phyloP scores from a whole-genome alignment of 2,113 vertebrate species.

The Salvelinus fontinalis region DNA sequence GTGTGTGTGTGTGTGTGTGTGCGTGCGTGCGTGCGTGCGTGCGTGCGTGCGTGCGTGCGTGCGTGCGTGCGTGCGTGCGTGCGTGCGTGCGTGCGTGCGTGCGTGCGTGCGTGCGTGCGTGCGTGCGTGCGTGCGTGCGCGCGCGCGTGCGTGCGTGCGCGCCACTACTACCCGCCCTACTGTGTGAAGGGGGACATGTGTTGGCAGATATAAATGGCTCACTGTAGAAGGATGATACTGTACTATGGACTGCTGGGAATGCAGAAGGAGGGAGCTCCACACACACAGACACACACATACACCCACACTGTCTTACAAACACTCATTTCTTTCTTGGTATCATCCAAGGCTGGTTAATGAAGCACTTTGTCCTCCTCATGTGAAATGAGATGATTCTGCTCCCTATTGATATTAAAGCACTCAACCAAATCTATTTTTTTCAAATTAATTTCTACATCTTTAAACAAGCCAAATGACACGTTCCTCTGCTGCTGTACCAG shows the following conservation, averaged over 20 bases:
- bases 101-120: no score
- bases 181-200: constrained; percentile 14
- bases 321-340: not conserved
- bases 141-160: no score
- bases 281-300: not conserved
- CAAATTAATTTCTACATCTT: constrained; percentile 17
- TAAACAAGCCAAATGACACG: constrained; percentile 11
- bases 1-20: not conserved
- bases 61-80: no score
- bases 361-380: not conserved
- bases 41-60: no score
- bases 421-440: not conserved
- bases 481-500: not conserved
- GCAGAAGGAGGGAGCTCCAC: not conserved
- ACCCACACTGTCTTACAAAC: not conserved
- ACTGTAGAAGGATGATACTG: constrained; percentile 30
- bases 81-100: no score
- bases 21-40: no score
- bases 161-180: constrained; percentile 14
- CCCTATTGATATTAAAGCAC: not conserved
- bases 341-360: not conserved
- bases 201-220: constrained; percentile 44
- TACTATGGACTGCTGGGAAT: constrained; percentile 27
- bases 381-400: constrained; percentile 34
- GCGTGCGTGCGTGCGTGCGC: rapidly evolving